These are phyloP conservation scores for Hypsibius dujardini DNA, from an alignment of 1,140 invertebrate species.

Conservation along the genomic window DNA sequence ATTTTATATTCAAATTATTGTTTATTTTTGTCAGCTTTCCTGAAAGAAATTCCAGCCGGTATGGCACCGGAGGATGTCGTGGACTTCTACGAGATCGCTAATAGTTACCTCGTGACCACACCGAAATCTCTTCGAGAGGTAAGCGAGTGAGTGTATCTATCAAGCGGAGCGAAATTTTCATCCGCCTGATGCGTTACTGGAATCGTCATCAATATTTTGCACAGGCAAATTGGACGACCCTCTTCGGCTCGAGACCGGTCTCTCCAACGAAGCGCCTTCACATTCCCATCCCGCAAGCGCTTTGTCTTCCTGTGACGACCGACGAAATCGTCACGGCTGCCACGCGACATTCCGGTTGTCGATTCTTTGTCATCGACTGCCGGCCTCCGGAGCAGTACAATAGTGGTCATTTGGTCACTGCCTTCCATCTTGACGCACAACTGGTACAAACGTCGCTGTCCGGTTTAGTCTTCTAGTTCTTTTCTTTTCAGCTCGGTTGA, in stretches of 20 bases:
- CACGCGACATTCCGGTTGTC: conserved; percentile 29
- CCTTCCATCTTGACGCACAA: conserved; percentile 92
- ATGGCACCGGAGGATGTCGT: conserved; percentile 81
- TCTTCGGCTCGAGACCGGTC: neutral
- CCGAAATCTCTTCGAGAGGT: conserved; percentile 71
- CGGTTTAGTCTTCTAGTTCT: too few relatives aligned
- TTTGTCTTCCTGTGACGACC: conserved; percentile 51
- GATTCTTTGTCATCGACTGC: conserved; percentile 93
- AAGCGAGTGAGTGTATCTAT: conserved; percentile 18
- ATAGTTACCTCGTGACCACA: conserved; percentile 71
- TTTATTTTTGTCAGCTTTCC: conserved; percentile 20
- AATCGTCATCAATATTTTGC: neutral
- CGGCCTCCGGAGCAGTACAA: conserved; percentile 90
- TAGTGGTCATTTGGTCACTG: conserved; percentile 80
- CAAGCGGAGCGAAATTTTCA: neutral
- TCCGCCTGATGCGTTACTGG: conserved; percentile 12
- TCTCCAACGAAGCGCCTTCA: neutral
- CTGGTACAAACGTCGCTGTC: conserved; percentile 32
- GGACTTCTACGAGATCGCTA: conserved; percentile 81
- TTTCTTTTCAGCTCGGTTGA: too few relatives aligned
- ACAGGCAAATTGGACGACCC: conserved; percentile 10
- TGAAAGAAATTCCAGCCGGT: conserved; percentile 58
- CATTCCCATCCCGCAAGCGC: conserved; percentile 15
- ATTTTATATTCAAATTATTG: too few relatives aligned
- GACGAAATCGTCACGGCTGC: conserved; percentile 34